phyloP scores from a whole-genome alignment of 2,797 vertebrate species.

The Myiotriccus ornatus region DNA sequence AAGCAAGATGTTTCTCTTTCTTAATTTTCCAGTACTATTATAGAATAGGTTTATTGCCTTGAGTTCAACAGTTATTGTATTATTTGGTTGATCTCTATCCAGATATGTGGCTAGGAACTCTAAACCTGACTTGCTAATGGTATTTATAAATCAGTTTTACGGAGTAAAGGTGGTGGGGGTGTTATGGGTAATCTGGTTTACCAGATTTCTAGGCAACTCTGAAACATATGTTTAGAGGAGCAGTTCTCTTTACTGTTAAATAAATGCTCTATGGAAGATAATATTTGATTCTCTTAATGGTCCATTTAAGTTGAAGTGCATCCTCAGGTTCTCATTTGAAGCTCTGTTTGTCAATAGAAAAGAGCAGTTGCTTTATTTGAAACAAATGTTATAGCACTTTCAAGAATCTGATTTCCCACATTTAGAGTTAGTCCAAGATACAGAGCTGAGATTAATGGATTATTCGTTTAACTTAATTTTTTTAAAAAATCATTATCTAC shows the following conservation, averaged over 20 bases:
- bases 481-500: not conserved
- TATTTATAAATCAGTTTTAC: not conserved
- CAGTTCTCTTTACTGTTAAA: not conserved
- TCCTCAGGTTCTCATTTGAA: not conserved
- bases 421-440: not conserved
- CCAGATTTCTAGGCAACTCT: conserved; percentile 12
- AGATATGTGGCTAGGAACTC: not conserved
- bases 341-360: not conserved
- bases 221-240: not conserved
- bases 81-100: not conserved
- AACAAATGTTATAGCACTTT: not conserved
- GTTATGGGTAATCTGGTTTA: not conserved
- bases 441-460: not conserved
- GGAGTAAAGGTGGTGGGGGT: not conserved
- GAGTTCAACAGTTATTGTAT: not conserved
- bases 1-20: not conserved
- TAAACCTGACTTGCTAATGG: not conserved
- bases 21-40: not conserved
- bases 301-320: not conserved
- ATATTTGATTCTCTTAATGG: not conserved
- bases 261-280: not conserved
- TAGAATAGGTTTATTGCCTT: not conserved
- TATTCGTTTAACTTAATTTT: not conserved
- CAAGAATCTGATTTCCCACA: not conserved
- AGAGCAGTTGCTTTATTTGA: not conserved